Evolutionary conservation across 2,113 vertebrate species (phyloP), one percentile per base, ranked within the genome.

Genomic region (Poicephalus gulielmi): DNA sequence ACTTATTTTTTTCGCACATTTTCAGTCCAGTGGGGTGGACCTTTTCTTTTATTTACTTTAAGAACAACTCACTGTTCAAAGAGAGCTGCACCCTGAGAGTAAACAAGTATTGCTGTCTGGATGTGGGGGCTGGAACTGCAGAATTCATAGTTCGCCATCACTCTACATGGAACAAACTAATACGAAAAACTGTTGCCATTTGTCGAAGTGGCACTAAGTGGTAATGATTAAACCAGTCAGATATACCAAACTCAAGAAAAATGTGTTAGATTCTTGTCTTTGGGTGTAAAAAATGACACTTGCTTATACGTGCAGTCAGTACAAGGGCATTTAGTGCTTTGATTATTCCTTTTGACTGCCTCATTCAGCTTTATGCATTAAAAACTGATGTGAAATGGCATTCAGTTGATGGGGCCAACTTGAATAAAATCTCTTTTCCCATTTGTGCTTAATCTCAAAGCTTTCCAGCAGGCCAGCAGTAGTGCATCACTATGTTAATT

Each of bases 1-100:
- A 5, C 16, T 24, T 35, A 30, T 35, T 55, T 75, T 89, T 63
- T 39, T 43, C 8, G 16, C 35, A 43, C 22, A 7, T 78, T 88
- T 78, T 53, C 27, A 46, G 30, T 49, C 23, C 24, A 44, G 15
- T 44, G n/a, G 31, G n/a, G 73, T 66, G n/a, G 76, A 88, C 13
- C 18, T 83, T 84, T 30, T 91, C 22, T 83, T 85, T 23, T 92
- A 66, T 96, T 96, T 96, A 52, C 90, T 88, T 78, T 90, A 91
- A n/a, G 57, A 94, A 88, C 66, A 91, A 22, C 66, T 92, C 88
- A 76, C 63, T 88, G 66, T 86, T 93, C 66, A 93, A 91, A 93
- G 66, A 92, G 76, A 88, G 7, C 88, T 94, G 89, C 95, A 66
- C 95, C 95, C 96, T 44, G 30, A 92, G 52, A 84, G 62, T 66